A percentile compares a stretch with the other conserved stretches of the same genome.
These are phyloP conservation scores for Zelostemma sp. DNA, from an alignment of 1,140 invertebrate genomes.

Conservation along the genomic window DNA sequence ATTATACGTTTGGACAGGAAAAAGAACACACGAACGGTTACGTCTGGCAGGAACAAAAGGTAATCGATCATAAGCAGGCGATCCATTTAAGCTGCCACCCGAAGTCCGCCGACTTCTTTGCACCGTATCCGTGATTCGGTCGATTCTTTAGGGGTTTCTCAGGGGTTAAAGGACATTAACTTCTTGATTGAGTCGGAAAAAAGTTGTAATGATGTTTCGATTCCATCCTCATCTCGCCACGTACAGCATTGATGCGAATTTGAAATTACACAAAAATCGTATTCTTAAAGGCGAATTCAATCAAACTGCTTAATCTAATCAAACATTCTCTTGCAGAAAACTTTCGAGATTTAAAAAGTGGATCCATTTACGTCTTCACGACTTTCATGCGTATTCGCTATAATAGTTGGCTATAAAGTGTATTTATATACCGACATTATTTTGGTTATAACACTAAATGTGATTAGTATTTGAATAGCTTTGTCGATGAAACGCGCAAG, in stretches of 20 bases:
- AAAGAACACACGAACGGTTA: conserved; percentile 38
- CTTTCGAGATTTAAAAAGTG: not conserved
- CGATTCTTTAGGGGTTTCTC: conserved; percentile 57
- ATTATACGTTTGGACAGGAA: conserved; percentile 27
- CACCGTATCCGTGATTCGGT: conserved; percentile 43
- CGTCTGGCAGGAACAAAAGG: conserved; percentile 55
- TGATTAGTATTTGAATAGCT: conserved; percentile 27
- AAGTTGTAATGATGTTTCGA: conserved; percentile 69
- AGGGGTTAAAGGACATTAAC: conserved; percentile 67
- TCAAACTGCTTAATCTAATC: too few species aligned
- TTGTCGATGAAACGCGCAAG: conserved; percentile 30
- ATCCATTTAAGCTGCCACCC: conserved; percentile 65
- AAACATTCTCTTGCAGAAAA: conserved; percentile 10
- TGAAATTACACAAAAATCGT: not conserved
- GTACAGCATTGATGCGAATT: conserved; percentile 16
- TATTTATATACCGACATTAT: conserved; percentile 13
- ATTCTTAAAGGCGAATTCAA: too few species aligned
- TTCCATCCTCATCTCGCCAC: conserved; percentile 26
- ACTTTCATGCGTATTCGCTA: not conserved
- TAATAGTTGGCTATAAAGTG: not conserved
- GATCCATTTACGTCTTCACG: not conserved
- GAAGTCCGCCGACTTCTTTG: conserved; percentile 63
- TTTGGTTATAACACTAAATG: conserved; percentile 18
- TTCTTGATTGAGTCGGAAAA: conserved; percentile 67
- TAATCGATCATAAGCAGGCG: conserved; percentile 66